Base-by-base conservation (phyloP, 2,797 vertebrate species). In the Sebastes glaucus region DNA sequence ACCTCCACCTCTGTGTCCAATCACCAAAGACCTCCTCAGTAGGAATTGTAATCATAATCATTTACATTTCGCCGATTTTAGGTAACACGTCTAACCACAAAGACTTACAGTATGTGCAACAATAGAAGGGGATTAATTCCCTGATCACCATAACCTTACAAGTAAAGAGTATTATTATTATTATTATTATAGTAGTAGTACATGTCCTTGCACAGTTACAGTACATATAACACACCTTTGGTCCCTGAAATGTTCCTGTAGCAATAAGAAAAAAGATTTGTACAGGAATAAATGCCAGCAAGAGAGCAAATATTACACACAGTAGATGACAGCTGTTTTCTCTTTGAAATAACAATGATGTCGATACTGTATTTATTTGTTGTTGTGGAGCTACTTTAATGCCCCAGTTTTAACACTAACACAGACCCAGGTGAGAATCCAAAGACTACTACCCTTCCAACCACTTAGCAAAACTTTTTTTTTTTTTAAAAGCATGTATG, bases 1-100 rank as follows among this genome's bases (percentile, higher is more conserved):
- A 85, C 81, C 82, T 67, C 59, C 77, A 74, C 83, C 81, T 57
- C 60, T 28, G 67, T 28, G 81, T 86, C 82, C 83, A 81, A n/a
- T 83, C 87, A 81, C 81, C 49, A 59, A 52, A 53, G 23, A 80
- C 71, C 68, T 65, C 57, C 66, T 69, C 66, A 68, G 64, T 30
- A 76, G 35, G 64, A 84, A 72, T 16, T 71, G 46, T 10, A 71
- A 35, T 83, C 49, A 53, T 62, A 14, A 71, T 79, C 59, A 57
- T 67, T 84, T 66, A 69, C 18, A 73, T 79, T 69, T 84, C 8
- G 71, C 11, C 2, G 3, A 30, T 71, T 52, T 69, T 42, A 30
- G 28, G 5, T 38, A 33, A 72, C 11, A 49, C 52, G 13, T 77
- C 23, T n/a, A 42, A 5, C 4, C n/a, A 69, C 33, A 52, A 52